A percentile compares a stretch with the other conserved stretches of the same genome.
phyloP scores from a whole-genome alignment of 2,888 invertebrate species.

The Ctena decussata region DNA sequence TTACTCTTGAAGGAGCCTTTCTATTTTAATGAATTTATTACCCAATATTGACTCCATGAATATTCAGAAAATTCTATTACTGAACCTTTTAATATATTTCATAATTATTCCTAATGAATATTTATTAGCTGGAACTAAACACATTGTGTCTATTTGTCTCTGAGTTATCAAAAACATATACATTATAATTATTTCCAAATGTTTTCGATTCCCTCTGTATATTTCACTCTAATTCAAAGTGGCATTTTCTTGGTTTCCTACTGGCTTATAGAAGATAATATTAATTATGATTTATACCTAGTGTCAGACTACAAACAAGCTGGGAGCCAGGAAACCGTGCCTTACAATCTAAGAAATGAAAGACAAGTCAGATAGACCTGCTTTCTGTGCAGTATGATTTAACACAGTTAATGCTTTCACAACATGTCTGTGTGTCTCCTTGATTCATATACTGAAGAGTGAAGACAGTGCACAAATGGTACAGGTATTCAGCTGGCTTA shows the following conservation, averaged over 20 bases:
- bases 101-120: conserved; percentile 7
- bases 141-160: conserved; percentile 11
- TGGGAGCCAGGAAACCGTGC: no score
- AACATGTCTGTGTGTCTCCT: no score
- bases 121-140: conserved; percentile 6
- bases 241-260: conserved; percentile 53
- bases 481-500: no score
- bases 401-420: no score
- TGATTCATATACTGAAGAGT: no score
- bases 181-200: conserved; percentile 52
- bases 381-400: no score
- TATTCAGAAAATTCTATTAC: not conserved
- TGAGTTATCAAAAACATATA: conserved; percentile 53
- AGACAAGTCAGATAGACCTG: no score
- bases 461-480: no score
- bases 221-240: conserved; percentile 49
- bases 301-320: not conserved
- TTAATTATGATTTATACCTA: conserved; percentile 65
- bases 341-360: no score
- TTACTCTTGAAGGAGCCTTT: not conserved
- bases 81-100: not conserved
- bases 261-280: conserved; percentile 51
- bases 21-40: conserved; percentile 10
- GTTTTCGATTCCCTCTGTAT: conserved; percentile 48
- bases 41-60: not conserved